Percentiles rank a stretch among this genome's conserved stretches.
Conservation (phyloP, 2,113 vertebrate genomes). For the Psittacula cyanocephala region DNA sequence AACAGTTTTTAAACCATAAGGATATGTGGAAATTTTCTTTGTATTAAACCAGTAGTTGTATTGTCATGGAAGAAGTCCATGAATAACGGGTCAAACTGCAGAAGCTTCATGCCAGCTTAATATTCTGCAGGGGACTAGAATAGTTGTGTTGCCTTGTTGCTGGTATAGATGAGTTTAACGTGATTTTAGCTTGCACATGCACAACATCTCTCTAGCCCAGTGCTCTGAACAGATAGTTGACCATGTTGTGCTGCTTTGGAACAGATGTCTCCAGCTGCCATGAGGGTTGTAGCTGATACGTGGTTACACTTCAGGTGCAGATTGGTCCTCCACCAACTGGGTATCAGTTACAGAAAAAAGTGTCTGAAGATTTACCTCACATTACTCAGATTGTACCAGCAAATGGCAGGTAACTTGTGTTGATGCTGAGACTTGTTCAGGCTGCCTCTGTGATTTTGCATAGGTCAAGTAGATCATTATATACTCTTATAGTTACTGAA, state of each 20-base stretch:
- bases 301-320: not conserved
- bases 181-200: not conserved
- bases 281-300: fast-evolving
- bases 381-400: not conserved
- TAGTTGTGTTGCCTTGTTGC: not conserved
- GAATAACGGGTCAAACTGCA: not conserved
- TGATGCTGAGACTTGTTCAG: not conserved
- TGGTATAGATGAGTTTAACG: fast-evolving
- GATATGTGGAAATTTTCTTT: not conserved
- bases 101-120: not conserved
- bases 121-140: not conserved
- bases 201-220: not conserved
- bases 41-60: not conserved
- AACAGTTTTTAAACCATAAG: not conserved
- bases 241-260: not conserved
- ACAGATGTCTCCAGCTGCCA: not conserved
- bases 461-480: not conserved
- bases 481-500: not conserved
- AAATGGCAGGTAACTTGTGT: not conserved
- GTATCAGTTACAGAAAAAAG: not conserved
- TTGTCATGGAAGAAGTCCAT: not conserved
- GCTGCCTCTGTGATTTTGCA: not conserved
- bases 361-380: not conserved
- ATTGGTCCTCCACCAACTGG: not conserved
- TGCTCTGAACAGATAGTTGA: not conserved